phyloP scores from a whole-genome alignment of 2,113 vertebrate species.

The Tyrannus savana region DNA sequence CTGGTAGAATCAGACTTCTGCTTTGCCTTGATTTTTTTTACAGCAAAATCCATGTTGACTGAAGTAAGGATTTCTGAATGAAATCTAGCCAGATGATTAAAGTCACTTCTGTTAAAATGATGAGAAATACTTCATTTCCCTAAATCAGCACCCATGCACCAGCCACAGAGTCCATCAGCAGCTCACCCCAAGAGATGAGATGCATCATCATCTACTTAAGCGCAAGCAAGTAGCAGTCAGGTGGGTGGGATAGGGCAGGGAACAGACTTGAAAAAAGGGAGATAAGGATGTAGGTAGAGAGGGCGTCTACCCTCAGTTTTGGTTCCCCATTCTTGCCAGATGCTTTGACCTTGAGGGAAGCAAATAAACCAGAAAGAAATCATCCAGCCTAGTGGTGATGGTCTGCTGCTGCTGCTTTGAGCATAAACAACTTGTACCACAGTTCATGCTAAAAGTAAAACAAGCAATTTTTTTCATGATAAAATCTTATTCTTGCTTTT shows the following conservation, averaged over 20 bases:
- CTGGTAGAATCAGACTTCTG: not conserved
- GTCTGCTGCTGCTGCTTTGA: not conserved
- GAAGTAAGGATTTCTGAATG: not conserved
- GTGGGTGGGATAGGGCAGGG: not conserved
- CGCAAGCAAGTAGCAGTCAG: not conserved
- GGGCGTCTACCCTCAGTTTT: fast-evolving
- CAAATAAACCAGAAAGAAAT: not conserved
- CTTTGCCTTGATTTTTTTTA: not conserved
- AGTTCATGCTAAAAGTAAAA: not conserved
- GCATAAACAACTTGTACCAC: not conserved
- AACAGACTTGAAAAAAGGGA: not conserved
- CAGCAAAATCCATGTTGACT: not conserved
- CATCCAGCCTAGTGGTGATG: not conserved
- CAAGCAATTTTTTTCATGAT: not conserved
- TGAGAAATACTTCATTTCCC: not conserved
- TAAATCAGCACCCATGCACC: not conserved
- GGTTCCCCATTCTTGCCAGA: fast-evolving
- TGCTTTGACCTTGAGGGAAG: not conserved
- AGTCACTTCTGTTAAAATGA: not conserved
- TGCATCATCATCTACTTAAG: not conserved
- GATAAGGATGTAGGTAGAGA: not conserved
- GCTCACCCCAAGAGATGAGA: not conserved
- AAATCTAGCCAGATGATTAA: not conserved
- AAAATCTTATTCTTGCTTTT: not conserved
- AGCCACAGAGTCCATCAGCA: not conserved